Evolutionary conservation across 2,113 vertebrate genomes (phyloP).

Genomic region (Osmerus eperlanus): DNA sequence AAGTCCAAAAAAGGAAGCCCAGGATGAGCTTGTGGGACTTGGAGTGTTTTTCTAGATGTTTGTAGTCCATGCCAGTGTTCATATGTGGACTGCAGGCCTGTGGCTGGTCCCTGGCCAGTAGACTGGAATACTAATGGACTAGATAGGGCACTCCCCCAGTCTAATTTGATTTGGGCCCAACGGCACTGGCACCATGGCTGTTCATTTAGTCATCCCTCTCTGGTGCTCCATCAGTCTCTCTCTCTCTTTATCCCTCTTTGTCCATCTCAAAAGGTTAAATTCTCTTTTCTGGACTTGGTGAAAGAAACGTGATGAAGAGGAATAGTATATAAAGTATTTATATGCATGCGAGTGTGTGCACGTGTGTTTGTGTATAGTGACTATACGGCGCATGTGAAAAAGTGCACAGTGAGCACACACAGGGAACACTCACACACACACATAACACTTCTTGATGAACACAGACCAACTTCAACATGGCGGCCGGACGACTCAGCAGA

Average conservation of each 20-base stretch:
- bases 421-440: background rate
- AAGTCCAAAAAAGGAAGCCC: too few relatives aligned
- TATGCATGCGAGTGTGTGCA: background rate
- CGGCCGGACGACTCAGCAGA: background rate
- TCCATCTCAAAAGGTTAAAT: background rate
- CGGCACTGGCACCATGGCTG: background rate
- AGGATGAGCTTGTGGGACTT: background rate
- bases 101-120: background rate
- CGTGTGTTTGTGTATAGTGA: slow-evolving; percentile 4
- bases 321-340: too few relatives aligned
- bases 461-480: background rate
- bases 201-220: slow-evolving; percentile 9
- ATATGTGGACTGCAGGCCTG: background rate
- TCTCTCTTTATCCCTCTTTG: background rate
- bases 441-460: background rate
- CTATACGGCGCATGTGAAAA: background rate
- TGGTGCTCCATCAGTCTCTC: slow-evolving; percentile 5
- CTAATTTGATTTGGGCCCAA: slow-evolving; percentile 10
- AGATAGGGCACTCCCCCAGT: background rate
- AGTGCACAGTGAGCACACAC: background rate
- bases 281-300: too few relatives aligned
- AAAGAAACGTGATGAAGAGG: too few relatives aligned
- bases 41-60: background rate
- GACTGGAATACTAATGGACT: slow-evolving; percentile 4
- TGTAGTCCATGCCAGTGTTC: too few relatives aligned